Evolutionary conservation across 2,888 invertebrate species (phyloP), one percentile per base, ranked within the genome.

Genomic region (Mythimna loreyi): DNA sequence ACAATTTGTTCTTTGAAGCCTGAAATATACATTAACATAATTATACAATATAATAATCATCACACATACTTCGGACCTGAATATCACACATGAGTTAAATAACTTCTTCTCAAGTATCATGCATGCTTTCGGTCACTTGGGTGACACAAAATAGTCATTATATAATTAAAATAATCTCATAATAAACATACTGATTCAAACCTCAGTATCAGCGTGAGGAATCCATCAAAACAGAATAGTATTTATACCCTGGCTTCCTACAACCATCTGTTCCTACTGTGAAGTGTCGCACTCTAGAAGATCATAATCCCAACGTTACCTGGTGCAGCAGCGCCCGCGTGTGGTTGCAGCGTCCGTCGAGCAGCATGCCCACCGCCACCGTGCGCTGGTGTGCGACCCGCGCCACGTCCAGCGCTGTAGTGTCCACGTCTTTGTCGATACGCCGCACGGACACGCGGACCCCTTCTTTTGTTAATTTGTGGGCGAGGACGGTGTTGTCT

Each of bases 1-100:
- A 92, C 6, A 93, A 50, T 21, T 74, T 85, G 0, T 52, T 53
- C 52, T 55, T 73, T 30, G 95, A 94, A 21, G 92, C 92, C 95
- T 95, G 84, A n/a, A 84, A 82, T 60, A 43, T 3, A 40, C 2
- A 40, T 5, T 23, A 45, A n/a, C n/a, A n/a, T n/a, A n/a, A n/a
- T n/a, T n/a, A n/a, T n/a, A n/a, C n/a, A n/a, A n/a, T n/a, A n/a
- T n/a, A n/a, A n/a, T n/a, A n/a, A n/a, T n/a, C n/a, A n/a, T n/a
- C n/a, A n/a, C n/a, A n/a, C n/a, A n/a, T n/a, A n/a, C n/a, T n/a
- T n/a, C n/a, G n/a, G n/a, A n/a, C n/a, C n/a, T n/a, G n/a, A n/a
- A n/a, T n/a, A n/a, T n/a, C n/a, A n/a, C n/a, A n/a, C n/a, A n/a
- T n/a, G n/a, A n/a, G n/a, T 4, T 36, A 36, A 36, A 36, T 13